A percentile compares a stretch with the other conserved stretches of the same genome.
phyloP scores from a whole-genome alignment of 2,797 vertebrate genomes.

The Tragopan temminckii region DNA sequence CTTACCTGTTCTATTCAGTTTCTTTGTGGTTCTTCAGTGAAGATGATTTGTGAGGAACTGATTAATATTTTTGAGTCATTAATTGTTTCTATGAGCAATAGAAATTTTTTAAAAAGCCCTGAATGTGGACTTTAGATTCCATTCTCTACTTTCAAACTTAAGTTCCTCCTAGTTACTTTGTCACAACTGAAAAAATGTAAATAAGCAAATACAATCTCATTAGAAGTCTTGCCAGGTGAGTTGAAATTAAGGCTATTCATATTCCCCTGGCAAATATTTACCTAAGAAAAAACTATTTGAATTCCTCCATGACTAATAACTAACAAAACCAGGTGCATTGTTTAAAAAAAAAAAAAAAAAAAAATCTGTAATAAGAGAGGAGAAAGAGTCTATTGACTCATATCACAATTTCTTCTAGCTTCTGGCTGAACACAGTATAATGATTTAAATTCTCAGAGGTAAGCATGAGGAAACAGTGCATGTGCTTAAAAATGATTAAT shows the following conservation, averaged over 20 bases:
- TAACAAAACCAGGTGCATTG: background rate
- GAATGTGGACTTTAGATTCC: background rate
- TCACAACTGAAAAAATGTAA: background rate
- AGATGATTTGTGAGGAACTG: background rate
- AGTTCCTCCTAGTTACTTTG: background rate
- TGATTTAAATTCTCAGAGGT: background rate
- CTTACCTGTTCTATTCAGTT: fast-evolving
- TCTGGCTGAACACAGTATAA: background rate
- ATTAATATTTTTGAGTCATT: background rate
- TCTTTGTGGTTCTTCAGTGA: background rate
- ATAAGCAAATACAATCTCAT: background rate
- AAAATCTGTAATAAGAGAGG: background rate
- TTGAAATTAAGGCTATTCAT: background rate
- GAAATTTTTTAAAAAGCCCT: background rate
- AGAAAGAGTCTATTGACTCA: background rate
- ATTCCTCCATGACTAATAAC: background rate
- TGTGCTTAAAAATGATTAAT: background rate
- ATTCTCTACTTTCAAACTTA: background rate
- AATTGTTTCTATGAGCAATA: background rate
- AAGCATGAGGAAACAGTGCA: background rate
- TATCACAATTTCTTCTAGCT: background rate
- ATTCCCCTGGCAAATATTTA: slow-evolving; percentile 36
- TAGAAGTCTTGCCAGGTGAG: background rate
- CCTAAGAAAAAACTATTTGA: background rate
- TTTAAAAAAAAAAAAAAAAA: slow-evolving; percentile 12